Percentiles rank a stretch among this genome's conserved stretches.
Evolutionary conservation across 2,888 invertebrate genomes (phyloP).

Genomic region (Ennomos quercinarius): DNA sequence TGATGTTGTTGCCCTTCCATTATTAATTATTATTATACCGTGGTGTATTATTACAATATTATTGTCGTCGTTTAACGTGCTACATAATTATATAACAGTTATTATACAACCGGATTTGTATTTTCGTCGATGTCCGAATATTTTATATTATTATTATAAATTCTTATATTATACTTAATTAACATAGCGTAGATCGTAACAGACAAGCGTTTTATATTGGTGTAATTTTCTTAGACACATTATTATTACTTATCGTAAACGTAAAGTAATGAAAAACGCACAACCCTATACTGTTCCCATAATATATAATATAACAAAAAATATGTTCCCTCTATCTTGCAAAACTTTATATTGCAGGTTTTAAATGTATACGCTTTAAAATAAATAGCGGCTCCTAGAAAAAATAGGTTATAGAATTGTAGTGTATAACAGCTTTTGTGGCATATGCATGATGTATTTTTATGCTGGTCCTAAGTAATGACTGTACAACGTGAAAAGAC

Average conservation of each 20-base stretch:
- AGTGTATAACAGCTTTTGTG: constrained; percentile 26
- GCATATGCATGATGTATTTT: constrained; percentile 7
- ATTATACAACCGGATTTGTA: not conserved
- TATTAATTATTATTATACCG: constrained; percentile 28
- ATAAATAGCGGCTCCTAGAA: constrained; percentile 38
- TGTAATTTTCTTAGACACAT: constrained; percentile 16
- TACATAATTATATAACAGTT: constrained; percentile 8
- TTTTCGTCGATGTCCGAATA: constrained; percentile 7
- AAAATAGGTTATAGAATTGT: constrained; percentile 24
- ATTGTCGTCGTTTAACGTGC: constrained; percentile 1
- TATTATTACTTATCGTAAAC: constrained; percentile 18
- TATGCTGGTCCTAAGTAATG: constrained; percentile 21
- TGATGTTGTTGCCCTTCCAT: constrained; percentile 53
- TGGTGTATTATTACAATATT: constrained; percentile 30
- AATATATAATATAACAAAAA: constrained; percentile 35
- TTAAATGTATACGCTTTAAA: constrained; percentile 55
- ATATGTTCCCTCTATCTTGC: constrained; percentile 48
- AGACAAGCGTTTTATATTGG: constrained; percentile 7
- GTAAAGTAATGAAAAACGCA: constrained; percentile 56
- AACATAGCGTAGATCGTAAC: constrained; percentile 5
- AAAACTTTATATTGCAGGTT: constrained; percentile 55
- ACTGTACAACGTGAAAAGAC: constrained; percentile 30
- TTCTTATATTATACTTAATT: not conserved
- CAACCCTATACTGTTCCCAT: constrained; percentile 63
- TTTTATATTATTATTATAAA: not conserved